These are phyloP conservation scores for Spilogale gracilis DNA, from an alignment of 2,113 vertebrate genomes.

Conservation along the genomic window DNA sequence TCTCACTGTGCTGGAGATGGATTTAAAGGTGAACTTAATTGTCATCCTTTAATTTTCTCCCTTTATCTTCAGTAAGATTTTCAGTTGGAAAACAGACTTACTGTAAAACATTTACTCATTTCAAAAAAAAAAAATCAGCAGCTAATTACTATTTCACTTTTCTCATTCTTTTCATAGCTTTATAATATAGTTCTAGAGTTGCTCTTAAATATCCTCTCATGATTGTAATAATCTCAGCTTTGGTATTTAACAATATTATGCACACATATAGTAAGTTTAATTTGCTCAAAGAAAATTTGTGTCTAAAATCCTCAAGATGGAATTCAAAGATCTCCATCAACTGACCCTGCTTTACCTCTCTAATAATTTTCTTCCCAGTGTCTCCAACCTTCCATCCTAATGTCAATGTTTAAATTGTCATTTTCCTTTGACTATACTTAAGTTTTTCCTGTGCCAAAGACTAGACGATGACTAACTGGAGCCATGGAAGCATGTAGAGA, in stretches of 20 bases:
- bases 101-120: slow-evolving; percentile 3
- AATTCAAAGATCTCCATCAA: not conserved
- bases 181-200: not conserved
- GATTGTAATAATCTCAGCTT: not conserved
- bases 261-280: not conserved
- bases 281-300: slow-evolving; percentile 20
- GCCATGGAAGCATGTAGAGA: not conserved
- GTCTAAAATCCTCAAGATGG: not conserved
- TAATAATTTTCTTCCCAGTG: not conserved
- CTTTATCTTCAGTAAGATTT: not conserved
- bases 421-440: not conserved
- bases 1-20: not conserved
- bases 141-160: not conserved
- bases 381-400: not conserved
- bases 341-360: not conserved
- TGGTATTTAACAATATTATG: not conserved
- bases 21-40: slow-evolving; percentile 20
- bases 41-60: not conserved
- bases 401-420: not conserved
- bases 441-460: not conserved
- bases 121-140: not conserved
- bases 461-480: not conserved
- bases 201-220: not conserved
- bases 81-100: not conserved
- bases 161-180: not conserved